A percentile compares a stretch with the other conserved stretches of the same genome.
phyloP scores from a whole-genome alignment of 2,113 vertebrate genomes.

The Takifugu bimaculatus region DNA sequence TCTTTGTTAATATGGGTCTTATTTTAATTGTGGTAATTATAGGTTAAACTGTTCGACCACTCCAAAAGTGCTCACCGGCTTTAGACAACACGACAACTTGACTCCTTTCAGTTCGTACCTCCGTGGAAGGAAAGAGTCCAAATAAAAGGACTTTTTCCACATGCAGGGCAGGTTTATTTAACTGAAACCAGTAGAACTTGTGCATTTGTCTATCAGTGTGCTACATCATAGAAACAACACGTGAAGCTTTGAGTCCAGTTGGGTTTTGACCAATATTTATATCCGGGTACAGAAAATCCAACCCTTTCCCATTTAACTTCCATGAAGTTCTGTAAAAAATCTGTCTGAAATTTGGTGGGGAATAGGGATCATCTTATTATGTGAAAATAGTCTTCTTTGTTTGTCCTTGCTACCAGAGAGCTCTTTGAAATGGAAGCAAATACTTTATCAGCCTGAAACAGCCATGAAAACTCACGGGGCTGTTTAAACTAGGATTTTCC shows the following conservation, averaged over 20 bases:
- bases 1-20: constrained; percentile 78
- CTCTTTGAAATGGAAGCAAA: constrained; percentile 39
- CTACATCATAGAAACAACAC: constrained; percentile 39
- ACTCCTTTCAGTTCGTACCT: constrained; percentile 38
- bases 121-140: neutral
- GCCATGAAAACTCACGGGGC: constrained; percentile 62
- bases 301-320: constrained; percentile 52
- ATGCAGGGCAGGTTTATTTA: neutral
- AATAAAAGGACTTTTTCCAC: neutral
- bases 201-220: constrained; percentile 8
- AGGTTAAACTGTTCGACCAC: constrained; percentile 77
- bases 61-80: constrained; percentile 62
- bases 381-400: constrained; percentile 15
- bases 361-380: constrained; percentile 11
- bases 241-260: constrained; percentile 20
- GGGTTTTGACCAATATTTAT: constrained; percentile 64
- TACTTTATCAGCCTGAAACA: constrained; percentile 37
- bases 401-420: constrained; percentile 36
- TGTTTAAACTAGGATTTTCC: constrained; percentile 71
- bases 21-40: constrained; percentile 80
- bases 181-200: neutral
- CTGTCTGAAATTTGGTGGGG: constrained; percentile 28
- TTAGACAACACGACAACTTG: constrained; percentile 60
- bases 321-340: constrained; percentile 39
- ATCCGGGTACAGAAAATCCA: constrained; percentile 44